Evolutionary conservation across 2,797 vertebrate species (phyloP).

Genomic region (Anniella stebbinsi): DNA sequence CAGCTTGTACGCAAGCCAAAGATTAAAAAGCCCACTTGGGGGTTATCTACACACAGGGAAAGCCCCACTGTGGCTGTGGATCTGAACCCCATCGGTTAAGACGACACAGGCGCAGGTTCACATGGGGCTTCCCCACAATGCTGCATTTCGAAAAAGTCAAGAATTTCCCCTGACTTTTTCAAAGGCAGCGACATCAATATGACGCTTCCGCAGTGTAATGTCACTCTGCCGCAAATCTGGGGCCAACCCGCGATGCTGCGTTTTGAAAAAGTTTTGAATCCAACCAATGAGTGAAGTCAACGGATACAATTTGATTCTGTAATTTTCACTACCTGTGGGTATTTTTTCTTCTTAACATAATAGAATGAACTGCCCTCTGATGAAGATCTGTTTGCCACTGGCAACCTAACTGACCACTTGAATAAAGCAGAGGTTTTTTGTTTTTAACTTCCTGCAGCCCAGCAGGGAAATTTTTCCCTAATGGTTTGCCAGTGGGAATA

Average conservation of each 20-base stretch:
- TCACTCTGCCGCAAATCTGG: too few relatives aligned
- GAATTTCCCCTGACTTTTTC: too few relatives aligned
- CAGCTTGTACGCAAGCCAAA: neutral
- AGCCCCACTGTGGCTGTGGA: too few relatives aligned
- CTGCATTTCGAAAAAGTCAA: too few relatives aligned
- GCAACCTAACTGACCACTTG: neutral
- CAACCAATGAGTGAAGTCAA: neutral
- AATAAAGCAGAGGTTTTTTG: neutral
- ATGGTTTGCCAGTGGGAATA: neutral
- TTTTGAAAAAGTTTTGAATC: too few relatives aligned
- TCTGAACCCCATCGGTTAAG: too few relatives aligned
- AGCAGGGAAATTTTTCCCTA: neutral
- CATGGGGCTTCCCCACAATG: too few relatives aligned
- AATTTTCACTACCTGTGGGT: neutral
- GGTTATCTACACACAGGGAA: neutral
- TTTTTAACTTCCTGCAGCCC: neutral
- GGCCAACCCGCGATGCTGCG: too few relatives aligned
- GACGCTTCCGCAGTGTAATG: too few relatives aligned
- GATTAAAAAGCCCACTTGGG: neutral
- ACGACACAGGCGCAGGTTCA: too few relatives aligned
- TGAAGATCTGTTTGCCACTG: constrained; percentile 7
- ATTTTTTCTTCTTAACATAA: neutral
- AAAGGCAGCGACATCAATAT: too few relatives aligned
- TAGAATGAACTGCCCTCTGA: neutral
- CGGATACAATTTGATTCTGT: neutral